Conservation (phyloP, 2,113 vertebrate species). For the Garra rufa region DNA sequence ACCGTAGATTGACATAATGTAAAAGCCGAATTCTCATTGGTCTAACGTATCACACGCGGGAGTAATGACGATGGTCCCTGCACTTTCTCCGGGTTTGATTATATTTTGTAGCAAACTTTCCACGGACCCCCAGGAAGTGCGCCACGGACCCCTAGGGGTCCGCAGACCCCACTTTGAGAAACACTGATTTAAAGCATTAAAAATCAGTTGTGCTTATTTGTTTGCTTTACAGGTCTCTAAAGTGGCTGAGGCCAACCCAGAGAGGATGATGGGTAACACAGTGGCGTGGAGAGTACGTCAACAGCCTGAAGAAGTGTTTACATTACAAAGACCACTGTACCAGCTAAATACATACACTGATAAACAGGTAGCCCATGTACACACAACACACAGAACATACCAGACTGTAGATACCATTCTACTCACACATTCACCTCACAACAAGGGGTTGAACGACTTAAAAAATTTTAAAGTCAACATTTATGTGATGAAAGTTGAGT, state of each 20-base stretch:
- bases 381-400: slow-evolving; percentile 30
- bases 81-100: too few species aligned
- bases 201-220: neutral
- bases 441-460: too few species aligned
- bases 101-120: too few species aligned
- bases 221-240: slow-evolving; percentile 79
- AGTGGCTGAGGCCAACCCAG: slow-evolving; percentile 80
- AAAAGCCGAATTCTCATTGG: too few species aligned
- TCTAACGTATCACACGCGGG: too few species aligned
- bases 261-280: slow-evolving; percentile 86
- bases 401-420: neutral
- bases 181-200: neutral
- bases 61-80: too few species aligned
- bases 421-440: neutral
- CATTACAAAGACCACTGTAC: slow-evolving; percentile 87
- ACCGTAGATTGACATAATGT: too few species aligned
- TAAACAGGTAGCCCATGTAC: slow-evolving; percentile 80
- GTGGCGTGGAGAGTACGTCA: slow-evolving; percentile 80
- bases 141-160: too few species aligned
- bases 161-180: too few species aligned
- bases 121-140: too few species aligned
- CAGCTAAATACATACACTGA: slow-evolving; percentile 86
- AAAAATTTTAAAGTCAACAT: too few species aligned
- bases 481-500: too few species aligned
- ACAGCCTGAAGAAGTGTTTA: slow-evolving; percentile 71